phyloP scores from a whole-genome alignment of 35 echinoderm and acorn worm genomes.

The Apostichopus californicus region DNA sequence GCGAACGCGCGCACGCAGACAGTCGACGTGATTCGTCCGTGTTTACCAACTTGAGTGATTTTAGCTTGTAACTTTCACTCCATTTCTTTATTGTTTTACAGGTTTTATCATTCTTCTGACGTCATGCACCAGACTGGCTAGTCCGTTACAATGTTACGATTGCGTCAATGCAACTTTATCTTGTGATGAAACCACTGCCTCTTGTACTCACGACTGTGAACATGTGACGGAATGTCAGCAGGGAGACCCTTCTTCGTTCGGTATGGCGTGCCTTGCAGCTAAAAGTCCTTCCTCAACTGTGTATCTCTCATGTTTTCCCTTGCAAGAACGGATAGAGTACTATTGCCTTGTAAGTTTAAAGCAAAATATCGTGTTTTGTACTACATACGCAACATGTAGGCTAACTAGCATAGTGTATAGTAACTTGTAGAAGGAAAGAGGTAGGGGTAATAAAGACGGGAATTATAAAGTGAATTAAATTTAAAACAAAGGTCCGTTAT shows the following conservation, averaged over 20 bases:
- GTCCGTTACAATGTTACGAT: not conserved
- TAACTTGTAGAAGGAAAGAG: too few species aligned
- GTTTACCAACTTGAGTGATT: too few species aligned
- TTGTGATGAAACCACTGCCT: not conserved
- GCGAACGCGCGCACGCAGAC: too few species aligned
- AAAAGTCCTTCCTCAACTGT: not conserved
- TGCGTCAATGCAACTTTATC: not conserved
- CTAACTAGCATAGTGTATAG: too few species aligned
- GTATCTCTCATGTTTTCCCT: not conserved
- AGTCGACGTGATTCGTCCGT: too few species aligned
- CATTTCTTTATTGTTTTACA: not conserved
- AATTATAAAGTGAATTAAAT: too few species aligned
- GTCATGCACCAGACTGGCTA: not conserved
- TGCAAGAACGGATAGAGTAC: not conserved
- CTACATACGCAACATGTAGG: too few species aligned
- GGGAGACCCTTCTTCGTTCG: too few species aligned
- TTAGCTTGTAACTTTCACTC: too few species aligned
- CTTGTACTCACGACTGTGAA: conserved; percentile 22
- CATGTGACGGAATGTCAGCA: not conserved
- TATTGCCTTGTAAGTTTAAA: conserved; percentile 15
- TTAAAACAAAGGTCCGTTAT: too few species aligned
- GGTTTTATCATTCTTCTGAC: not conserved
- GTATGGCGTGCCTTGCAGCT: not conserved
- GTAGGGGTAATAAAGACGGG: too few species aligned
- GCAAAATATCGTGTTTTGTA: too few species aligned